These are phyloP conservation scores for Eriocheir sinensis DNA, from an alignment of 1,140 invertebrate genomes.

Conservation along the genomic window DNA sequence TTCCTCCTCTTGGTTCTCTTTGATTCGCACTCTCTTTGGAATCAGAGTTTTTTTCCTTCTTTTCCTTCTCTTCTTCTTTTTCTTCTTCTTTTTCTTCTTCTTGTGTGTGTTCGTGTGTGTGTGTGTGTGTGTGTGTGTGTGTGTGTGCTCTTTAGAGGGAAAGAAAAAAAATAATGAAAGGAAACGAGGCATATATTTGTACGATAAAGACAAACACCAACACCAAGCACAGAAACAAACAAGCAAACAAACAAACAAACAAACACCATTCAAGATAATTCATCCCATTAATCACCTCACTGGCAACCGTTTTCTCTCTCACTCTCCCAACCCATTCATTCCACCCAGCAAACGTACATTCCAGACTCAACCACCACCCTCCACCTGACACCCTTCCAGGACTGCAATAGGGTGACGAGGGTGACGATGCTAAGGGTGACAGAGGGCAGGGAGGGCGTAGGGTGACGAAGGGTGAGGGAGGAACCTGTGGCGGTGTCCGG, in stretches of 20 bases:
- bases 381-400: background rate
- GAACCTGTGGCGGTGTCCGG: background rate
- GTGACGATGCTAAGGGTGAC: background rate
- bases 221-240: no score
- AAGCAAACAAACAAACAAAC: background rate
- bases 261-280: background rate
- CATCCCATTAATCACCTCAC: background rate
- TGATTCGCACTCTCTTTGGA: no score
- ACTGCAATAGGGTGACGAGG: no score
- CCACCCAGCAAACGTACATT: background rate
- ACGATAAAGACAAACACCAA: background rate
- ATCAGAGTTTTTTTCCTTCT: background rate
- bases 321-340: background rate
- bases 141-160: no score
- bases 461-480: background rate
- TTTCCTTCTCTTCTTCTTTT: background rate
- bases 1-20: no score
- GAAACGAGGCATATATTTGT: background rate
- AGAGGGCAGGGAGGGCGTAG: background rate
- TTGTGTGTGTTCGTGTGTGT: background rate
- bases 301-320: background rate
- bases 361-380: background rate
- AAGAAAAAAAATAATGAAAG: no score
- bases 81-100: background rate
- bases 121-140: conserved; percentile 5